Evolutionary conservation across 2,113 vertebrate genomes (phyloP).

Genomic region (Hippocampus guttulatus): DNA sequence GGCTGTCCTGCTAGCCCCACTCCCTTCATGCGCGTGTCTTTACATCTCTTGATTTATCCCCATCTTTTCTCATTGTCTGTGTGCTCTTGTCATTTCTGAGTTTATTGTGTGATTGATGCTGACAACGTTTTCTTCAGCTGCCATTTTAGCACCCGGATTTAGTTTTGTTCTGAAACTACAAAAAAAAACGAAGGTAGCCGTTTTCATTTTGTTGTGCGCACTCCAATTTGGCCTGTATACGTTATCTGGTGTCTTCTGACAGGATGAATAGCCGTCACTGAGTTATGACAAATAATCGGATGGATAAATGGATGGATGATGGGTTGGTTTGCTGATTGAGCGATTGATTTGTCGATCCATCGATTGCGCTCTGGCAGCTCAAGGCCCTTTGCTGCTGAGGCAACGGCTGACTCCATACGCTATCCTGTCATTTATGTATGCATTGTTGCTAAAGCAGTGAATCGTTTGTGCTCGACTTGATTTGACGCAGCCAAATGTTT

Average conservation of each 20-base stretch:
- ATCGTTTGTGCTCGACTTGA: slow-evolving; percentile 35
- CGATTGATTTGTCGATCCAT: neutral
- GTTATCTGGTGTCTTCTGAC: neutral
- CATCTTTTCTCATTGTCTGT: slow-evolving; percentile 32
- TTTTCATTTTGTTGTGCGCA: neutral
- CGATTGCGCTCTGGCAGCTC: slow-evolving; percentile 15
- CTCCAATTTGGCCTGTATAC: neutral
- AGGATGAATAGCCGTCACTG: neutral
- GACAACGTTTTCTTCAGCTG: neutral
- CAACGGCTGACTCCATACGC: slow-evolving; percentile 15
- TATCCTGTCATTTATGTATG: slow-evolving; percentile 29
- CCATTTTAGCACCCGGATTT: neutral
- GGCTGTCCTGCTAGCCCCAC: slow-evolving; percentile 45
- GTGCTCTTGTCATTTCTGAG: slow-evolving; percentile 31
- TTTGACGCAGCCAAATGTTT: slow-evolving; percentile 37
- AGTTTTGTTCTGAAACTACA: neutral
- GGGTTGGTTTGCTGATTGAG: neutral
- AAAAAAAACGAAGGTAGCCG: too few species aligned
- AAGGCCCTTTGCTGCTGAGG: slow-evolving; percentile 29
- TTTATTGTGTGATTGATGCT: slow-evolving; percentile 18
- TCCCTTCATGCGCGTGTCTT: slow-evolving; percentile 31
- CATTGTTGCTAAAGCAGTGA: slow-evolving; percentile 18
- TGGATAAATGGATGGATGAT: neutral
- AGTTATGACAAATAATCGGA: neutral
- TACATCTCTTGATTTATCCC: slow-evolving; percentile 25